Evolutionary conservation across 2,888 invertebrate genomes (phyloP), one percentile per base, ranked within the genome.

Genomic region (Ichneumoninae sp.): DNA sequence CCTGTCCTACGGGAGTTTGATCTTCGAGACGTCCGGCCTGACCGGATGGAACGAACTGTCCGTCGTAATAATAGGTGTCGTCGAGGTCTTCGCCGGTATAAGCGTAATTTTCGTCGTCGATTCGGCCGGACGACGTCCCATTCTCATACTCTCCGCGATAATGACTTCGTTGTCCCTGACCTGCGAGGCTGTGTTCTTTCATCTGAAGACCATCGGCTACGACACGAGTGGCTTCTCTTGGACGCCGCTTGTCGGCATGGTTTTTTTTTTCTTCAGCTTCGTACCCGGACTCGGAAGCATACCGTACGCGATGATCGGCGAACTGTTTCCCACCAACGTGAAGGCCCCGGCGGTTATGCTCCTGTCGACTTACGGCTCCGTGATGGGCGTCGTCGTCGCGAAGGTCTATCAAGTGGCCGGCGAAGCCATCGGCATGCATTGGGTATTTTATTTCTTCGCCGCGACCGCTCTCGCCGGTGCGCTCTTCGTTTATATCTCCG

Each of bases 271-370:
- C 22, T 13, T 65, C 8, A 4, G 0, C 57, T 57, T 57, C 57
- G 4, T 1, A 19, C 57, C 57, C 0, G 89, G 89, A 8, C 16
- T 89, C 7, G 47, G 22, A 6, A 52, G 83, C 5, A 33, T 88
- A 0, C 87, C 88, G 1, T 52, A 44, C 3, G 36, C 86, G 5
- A 5, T 89, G 1, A 44, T 83, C 1, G 84, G 88, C 0, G 89
- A 89, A 57, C 81, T 89, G n/a, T 89, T 88, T 40, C 73, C 89
- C 0, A 78, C 85, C 1, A 79, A 30, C 36, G 57, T 88, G 33
- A 89, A 89, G 66, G 83, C 79, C 1, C 87, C 81, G 73, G 89
- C 89, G 0, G 73, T 76, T 1, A 84, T 74, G 80, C 0, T 87
- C 0, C 44, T 74, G 13, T 36, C 54, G 16, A 6, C 57, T 8